Conservation (phyloP, 2,797 vertebrate genomes). For the Syngnathus acus region DNA sequence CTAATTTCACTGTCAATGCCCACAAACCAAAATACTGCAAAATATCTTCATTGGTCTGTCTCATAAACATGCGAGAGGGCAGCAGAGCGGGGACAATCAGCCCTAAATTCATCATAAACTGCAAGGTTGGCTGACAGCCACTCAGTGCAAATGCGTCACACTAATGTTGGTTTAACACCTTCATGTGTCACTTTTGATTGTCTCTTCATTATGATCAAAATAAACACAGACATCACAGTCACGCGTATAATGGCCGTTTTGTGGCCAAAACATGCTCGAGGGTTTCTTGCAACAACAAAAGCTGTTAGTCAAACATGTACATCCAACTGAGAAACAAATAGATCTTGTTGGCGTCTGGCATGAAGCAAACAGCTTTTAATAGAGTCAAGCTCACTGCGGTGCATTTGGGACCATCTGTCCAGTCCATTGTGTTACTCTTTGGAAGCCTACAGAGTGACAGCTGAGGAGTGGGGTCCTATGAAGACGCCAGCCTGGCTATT, state of each 20-base stretch:
- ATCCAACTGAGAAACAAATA: constrained; percentile 35
- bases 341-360: constrained; percentile 48
- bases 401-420: constrained; percentile 86
- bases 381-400: constrained; percentile 73
- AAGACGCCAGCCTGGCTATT: constrained; percentile 64
- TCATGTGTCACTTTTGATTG: constrained; percentile 41
- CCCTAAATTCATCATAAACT: constrained; percentile 40
- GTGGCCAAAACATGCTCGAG: constrained; percentile 67
- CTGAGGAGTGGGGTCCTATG: constrained; percentile 76
- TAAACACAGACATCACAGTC: constrained; percentile 14
- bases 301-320: constrained; percentile 23
- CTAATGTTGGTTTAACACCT: constrained; percentile 20
- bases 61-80: constrained; percentile 66
- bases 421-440: constrained; percentile 76
- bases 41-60: constrained; percentile 70
- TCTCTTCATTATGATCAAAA: constrained; percentile 48
- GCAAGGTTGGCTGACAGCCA: constrained; percentile 37
- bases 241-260: constrained; percentile 46
- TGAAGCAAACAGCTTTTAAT: constrained; percentile 86
- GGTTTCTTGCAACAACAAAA: constrained; percentile 72
- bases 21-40: constrained; percentile 39
- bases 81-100: constrained; percentile 41
- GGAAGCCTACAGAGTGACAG: constrained; percentile 70
- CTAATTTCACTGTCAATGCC: constrained; percentile 57
- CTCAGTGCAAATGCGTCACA: constrained; percentile 27